Conservation (phyloP, 1,140 invertebrate genomes). For the Physella acuta region DNA sequence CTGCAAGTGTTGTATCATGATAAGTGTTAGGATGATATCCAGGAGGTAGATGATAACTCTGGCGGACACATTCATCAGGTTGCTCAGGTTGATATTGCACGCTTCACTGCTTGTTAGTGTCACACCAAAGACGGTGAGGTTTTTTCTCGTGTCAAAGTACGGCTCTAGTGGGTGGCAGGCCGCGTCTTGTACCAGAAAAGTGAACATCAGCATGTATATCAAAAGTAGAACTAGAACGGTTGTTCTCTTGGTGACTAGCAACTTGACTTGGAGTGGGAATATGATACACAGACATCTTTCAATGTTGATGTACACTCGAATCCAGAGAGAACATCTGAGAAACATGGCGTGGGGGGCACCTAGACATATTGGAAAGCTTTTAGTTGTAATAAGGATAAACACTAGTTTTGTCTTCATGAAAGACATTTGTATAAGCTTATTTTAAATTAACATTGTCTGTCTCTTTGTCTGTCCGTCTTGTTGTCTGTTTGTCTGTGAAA, state of each 20-base stretch:
- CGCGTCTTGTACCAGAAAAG: background rate
- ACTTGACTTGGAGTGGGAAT: background rate
- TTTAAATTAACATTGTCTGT: no score
- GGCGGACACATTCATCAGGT: background rate
- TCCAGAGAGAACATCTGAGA: background rate
- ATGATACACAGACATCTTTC: conserved; percentile 12
- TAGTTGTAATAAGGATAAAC: no score
- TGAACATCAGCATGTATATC: background rate
- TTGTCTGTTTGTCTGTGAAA: no score
- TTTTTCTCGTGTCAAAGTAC: background rate
- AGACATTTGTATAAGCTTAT: no score
- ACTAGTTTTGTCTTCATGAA: no score
- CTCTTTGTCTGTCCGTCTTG: no score
- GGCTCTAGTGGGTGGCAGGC: background rate
- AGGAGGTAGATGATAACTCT: background rate
- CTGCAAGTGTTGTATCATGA: background rate
- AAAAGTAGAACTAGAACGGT: background rate
- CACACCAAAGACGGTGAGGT: background rate
- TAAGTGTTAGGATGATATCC: background rate
- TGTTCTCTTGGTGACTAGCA: background rate
- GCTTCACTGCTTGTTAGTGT: background rate
- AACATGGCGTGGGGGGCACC: no score
- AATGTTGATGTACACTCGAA: background rate
- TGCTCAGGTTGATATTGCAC: background rate
- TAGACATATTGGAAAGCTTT: no score